These are phyloP conservation scores for Holocentrus rufus DNA, from an alignment of 2,797 vertebrate species.

Conservation along the genomic window DNA sequence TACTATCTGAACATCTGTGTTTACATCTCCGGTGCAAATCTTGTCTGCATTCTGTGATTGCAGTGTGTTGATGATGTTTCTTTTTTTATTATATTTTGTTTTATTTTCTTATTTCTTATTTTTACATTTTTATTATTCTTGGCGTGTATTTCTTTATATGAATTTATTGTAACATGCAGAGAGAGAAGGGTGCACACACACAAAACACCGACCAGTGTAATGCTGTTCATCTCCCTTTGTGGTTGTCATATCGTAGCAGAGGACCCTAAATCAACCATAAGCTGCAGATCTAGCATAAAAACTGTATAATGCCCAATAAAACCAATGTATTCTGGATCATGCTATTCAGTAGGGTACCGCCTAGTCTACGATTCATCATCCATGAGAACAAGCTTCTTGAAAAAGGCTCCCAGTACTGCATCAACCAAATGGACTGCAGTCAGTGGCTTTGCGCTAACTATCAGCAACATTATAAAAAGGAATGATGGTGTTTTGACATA, in stretches of 20 bases:
- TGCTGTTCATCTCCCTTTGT: conserved; percentile 21
- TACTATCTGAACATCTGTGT: neutral
- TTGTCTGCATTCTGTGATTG: no score
- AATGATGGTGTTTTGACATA: conserved; percentile 79
- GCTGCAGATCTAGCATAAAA: conserved; percentile 42
- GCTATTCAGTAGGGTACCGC: conserved; percentile 43
- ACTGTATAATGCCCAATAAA: conserved; percentile 54
- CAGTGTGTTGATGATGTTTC: neutral
- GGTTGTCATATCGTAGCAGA: conserved; percentile 15
- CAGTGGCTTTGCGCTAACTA: conserved; percentile 68
- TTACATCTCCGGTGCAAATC: no score
- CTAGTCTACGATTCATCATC: conserved; percentile 60
- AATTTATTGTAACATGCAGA: conserved; percentile 32
- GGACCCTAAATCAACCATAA: conserved; percentile 56
- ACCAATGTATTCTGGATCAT: conserved; percentile 51
- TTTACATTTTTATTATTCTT: neutral
- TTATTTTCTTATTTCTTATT: conserved; percentile 1
- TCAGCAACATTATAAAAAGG: conserved; percentile 73
- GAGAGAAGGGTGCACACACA: neutral
- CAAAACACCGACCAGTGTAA: neutral
- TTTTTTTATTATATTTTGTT: neutral
- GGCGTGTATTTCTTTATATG: neutral
- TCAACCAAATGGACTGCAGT: conserved; percentile 63
- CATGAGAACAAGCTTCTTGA: conserved; percentile 64
- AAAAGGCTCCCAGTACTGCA: conserved; percentile 58